Evolutionary conservation across 2,797 vertebrate genomes (phyloP).

Genomic region (Trichosurus vulpecula): DNA sequence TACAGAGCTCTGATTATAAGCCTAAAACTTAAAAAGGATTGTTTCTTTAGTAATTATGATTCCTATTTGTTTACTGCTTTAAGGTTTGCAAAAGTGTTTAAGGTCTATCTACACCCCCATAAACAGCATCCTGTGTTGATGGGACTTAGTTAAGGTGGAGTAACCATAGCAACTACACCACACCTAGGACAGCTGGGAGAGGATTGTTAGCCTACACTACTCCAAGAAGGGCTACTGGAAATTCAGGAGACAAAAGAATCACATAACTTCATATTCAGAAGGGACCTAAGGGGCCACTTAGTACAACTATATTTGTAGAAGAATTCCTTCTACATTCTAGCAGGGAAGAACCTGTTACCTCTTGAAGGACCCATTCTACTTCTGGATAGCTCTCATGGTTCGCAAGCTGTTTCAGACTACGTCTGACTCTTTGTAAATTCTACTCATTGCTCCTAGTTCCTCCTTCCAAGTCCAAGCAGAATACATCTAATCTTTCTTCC

Average conservation of each 20-base stretch:
- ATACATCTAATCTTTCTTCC: neutral
- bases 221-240: conserved; percentile 1
- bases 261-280: neutral
- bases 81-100: neutral
- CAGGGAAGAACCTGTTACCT: neutral
- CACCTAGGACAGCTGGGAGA: neutral
- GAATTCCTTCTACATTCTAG: neutral
- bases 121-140: neutral
- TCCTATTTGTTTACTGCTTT: neutral
- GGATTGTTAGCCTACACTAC: neutral
- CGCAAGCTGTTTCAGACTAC: neutral
- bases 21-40: neutral
- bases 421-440: neutral
- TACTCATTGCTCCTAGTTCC: neutral
- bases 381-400: neutral
- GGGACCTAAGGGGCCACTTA: neutral
- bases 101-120: neutral
- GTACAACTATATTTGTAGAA: neutral
- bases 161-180: neutral
- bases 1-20: neutral
- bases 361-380: neutral
- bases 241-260: neutral
- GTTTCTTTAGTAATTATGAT: neutral
- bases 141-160: neutral
- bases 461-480: neutral